Conservation (phyloP, 2,113 vertebrate genomes). For the Pionites leucogaster region DNA sequence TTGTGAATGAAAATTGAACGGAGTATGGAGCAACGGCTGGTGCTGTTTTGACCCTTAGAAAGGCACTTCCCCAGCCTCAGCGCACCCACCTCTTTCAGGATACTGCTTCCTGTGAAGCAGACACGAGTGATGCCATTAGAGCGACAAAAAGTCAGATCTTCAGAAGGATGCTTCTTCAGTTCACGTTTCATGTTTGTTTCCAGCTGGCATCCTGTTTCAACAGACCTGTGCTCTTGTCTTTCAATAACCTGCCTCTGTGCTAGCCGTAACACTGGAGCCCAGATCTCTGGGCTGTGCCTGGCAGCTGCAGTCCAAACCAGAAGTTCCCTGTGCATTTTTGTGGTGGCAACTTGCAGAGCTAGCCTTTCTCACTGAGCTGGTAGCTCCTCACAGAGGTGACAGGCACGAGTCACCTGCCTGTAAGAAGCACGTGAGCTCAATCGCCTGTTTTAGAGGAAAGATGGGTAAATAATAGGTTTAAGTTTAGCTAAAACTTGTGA, state of each 20-base stretch:
- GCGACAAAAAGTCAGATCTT: not conserved
- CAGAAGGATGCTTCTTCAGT: not conserved
- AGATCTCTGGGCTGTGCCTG: not conserved
- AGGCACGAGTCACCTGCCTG: not conserved
- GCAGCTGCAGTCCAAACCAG: not conserved
- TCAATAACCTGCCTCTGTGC: not conserved
- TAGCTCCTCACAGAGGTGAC: not conserved
- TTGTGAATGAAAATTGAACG: accelerated
- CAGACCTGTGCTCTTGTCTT: not conserved
- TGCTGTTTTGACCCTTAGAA: not conserved
- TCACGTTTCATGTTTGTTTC: accelerated
- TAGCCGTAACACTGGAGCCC: not conserved
- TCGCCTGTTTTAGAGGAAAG: not conserved
- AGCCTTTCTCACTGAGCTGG: not conserved
- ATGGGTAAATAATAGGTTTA: not conserved
- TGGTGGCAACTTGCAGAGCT: not conserved
- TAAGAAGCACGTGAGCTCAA: not conserved
- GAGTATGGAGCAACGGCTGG: accelerated
- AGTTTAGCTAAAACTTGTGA: not conserved
- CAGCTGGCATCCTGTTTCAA: not conserved
- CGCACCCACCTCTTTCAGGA: not conserved
- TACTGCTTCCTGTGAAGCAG: not conserved
- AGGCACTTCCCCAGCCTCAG: not conserved
- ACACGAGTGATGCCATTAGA: not conserved
- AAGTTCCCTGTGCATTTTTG: not conserved